Evolutionary conservation across 2,888 invertebrate species (phyloP), one percentile per base, ranked within the genome.

Genomic region (Stegophylla sp.): DNA sequence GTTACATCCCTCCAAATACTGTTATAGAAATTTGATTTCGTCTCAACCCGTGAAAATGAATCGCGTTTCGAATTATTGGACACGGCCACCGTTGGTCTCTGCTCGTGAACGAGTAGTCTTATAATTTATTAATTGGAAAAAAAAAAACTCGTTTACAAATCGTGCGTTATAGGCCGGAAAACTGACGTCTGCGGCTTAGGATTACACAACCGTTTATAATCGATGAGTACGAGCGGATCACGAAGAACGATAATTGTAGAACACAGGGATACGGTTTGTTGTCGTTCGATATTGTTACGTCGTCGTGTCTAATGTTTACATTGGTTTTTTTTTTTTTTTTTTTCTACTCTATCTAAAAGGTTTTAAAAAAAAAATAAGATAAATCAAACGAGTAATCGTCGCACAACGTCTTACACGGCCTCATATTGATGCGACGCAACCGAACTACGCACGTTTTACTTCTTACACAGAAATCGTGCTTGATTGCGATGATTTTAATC

Each of bases 331-430:
- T 20, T 71, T 23, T 48, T 20, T 34, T 28, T 51, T 13, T 51
- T 28, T 20, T 56, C 7, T 7, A 7, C 34, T 7, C 34, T 7
- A 34, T 41, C 51, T 23, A 56, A 71, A 56, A 41, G n/a, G n/a
- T n/a, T 3, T 15, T 23, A 20, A 28, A 74, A 74, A 48, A 63
- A 53, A 53, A 20, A 15, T 17, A 5, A 48, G 12, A 20, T 63
- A 74, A 74, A 63, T 73, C 63, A 63, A 63, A 74, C 34, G 74
- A 74, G 74, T 63, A 74, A 74, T 74, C 74, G 45, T 45, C 0
- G 12, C 20, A 20, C 23, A 3, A 23, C 9, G 59, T n/a, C n/a
- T 12, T 5, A 43, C 23, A 51, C 34, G 20, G 51, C 17, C 53
- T 20, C 9, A 45, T 45, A 48, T 45, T 20, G 15, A 13, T 45